Base-by-base conservation (phyloP, 92 coral and sea anemone genomes). In the Virgularia gustaviana region DNA sequence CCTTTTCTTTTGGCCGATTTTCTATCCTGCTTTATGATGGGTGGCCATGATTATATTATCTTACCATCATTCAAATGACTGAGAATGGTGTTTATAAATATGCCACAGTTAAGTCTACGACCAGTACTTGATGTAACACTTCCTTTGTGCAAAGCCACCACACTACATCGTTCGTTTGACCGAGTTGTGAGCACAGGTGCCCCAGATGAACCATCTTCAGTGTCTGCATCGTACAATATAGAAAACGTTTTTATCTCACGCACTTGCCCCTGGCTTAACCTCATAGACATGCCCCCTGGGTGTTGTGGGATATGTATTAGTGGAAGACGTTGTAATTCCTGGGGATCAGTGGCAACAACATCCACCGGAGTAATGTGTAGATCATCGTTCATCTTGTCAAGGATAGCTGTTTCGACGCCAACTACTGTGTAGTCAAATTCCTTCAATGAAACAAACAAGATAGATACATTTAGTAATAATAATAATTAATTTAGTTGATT, bases 121-220 rank as follows among this genome's bases (percentile, higher is more conserved):
- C n/a, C n/a, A 37, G 75, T 28, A 36, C 60, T 31, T 24, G 55
- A 16, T 23, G 23, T 61, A 25, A 59, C 75, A 51, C 75, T 61
- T 49, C 60, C 30, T 37, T 68, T 68, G 62, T 68, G 75, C 43
- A 68, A n/a, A 2, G 75, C 75, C 2, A 68, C 16, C 24, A 68
- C 47, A 33, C 36, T n/a, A 34, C n/a, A 51, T 3, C 22, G 31
- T 68, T 68, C 75, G 38, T 68, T 32, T 15, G n/a, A n/a, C n/a
- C 18, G 42, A 27, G 36, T 45, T 30, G 8, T 49, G 13, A 68
- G 51, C 43, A 68, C 75, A 51, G 75, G 75, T 15, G 75, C 30
- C 29, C 75, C 75, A 18, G 75, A 68, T 8, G 75, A 68, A 49
- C 75, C 75, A 31, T 59, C 75, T 0, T 34, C 37, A 49, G 75